Percentiles rank a stretch among this genome's conserved stretches.
Evolutionary conservation across 2,113 vertebrate species (phyloP).

Genomic region (Cygnus atratus): DNA sequence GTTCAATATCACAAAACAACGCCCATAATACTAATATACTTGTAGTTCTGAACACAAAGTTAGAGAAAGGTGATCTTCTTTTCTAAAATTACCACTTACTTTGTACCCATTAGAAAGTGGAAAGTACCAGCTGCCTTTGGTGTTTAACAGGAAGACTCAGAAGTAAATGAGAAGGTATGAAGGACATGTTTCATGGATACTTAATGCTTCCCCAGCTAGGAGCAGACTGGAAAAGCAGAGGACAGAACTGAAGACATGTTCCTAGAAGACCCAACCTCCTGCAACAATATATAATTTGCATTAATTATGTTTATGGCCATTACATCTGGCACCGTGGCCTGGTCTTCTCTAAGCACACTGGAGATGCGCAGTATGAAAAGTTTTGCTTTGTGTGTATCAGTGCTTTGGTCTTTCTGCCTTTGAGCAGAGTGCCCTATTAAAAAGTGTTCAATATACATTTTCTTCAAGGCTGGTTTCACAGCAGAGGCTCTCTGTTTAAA

Average conservation of each 20-base stretch:
- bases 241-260: accelerated
- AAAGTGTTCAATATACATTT: not conserved
- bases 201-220: not conserved
- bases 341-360: not conserved
- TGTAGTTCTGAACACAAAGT: not conserved
- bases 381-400: not conserved
- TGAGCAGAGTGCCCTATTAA: not conserved
- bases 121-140: not conserved
- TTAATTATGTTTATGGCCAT: not conserved
- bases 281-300: not conserved
- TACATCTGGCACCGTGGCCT: not conserved
- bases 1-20: not conserved
- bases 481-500: not conserved
- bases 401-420: not conserved
- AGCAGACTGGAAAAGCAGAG: not conserved
- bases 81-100: not conserved
- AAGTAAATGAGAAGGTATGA: not conserved
- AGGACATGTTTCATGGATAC: not conserved
- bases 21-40: not conserved
- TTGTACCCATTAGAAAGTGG: not conserved
- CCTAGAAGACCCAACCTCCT: not conserved
- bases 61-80: not conserved
- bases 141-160: not conserved
- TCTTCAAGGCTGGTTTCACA: not conserved
- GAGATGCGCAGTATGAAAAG: not conserved